A percentile compares a stretch with the other conserved stretches of the same genome.
Conservation (phyloP, 2,797 vertebrate species). For the Malurus splendens region DNA sequence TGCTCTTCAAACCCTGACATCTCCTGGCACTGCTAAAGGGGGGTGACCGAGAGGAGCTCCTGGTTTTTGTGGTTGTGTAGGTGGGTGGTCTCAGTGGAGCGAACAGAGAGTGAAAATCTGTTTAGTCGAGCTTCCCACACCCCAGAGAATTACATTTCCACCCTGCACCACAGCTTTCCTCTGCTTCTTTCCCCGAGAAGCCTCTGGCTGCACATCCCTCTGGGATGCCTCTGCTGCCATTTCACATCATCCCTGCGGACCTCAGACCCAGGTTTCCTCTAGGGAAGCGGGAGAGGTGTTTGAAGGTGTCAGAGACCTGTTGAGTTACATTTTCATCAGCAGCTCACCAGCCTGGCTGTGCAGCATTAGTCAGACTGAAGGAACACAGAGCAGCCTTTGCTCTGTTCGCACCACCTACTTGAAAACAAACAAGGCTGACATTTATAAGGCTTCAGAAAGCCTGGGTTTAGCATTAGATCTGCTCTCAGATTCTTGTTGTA, state of each 20-base stretch:
- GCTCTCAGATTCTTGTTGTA: not conserved
- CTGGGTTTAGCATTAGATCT: not conserved
- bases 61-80: not conserved
- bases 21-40: not conserved
- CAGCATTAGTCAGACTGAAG: not conserved
- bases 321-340: constrained; percentile 8
- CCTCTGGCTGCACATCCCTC: not conserved
- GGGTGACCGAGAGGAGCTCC: not conserved
- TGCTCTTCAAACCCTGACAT: not conserved
- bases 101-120: not conserved
- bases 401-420: not conserved
- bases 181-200: not conserved
- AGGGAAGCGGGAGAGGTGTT: not conserved
- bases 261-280: not conserved
- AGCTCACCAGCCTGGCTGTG: not conserved
- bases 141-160: not conserved
- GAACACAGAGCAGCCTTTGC: not conserved
- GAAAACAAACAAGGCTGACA: constrained; percentile 13
- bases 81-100: not conserved
- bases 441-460: not conserved
- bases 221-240: not conserved
- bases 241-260: not conserved
- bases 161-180: not conserved
- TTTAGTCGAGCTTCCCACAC: not conserved
- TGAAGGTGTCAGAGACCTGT: not conserved